Evolutionary conservation across 2,797 vertebrate species (phyloP), one percentile per base, ranked within the genome.

Genomic region (Galaxias olidus): DNA sequence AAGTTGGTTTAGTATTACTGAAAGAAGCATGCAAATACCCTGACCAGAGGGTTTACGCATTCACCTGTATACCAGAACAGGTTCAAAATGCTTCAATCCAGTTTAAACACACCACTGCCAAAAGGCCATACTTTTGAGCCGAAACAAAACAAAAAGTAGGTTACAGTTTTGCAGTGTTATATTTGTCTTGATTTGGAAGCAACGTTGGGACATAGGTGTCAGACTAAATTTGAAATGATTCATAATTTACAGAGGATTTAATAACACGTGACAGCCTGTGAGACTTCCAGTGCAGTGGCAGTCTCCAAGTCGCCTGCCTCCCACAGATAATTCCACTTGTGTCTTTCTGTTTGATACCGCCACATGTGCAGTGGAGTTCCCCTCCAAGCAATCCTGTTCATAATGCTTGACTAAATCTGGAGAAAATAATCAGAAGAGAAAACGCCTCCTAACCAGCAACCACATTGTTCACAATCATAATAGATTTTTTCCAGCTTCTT

Each of bases 261-360:
- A 77, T 49, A 65, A 50, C 49, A 72, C 51, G 30, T 50, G 15
- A 80, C 72, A 12, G 46, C 4, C 54, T 42, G 19, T 43, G 55
- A 57, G 30, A 47, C 51, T 54, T 70, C 63, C 48, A 54, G 62
- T 56, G 47, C 18, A 46, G 59, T 12, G 9, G 56, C 69, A 59
- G 73, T 43, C 68, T 64, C 61, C 66, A 58, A 62, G 62, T 71
- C 52, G 19, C 58, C 61, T 11, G 30, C 46, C 62, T 76, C 69
- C 44, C 47, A 68, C 19, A 42, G 71, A 56, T 75, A 76, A 84
- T 80, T 72, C 68, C 71, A 65, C 70, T 78, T 63, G 68, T 69
- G 67, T 68, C 46, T 55, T 73, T 80, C 65, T 10, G 50, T 72
- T 84, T 72, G 46, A 68, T 54, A 53, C 59, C 53, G 76, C 64